These are phyloP conservation scores for Myocastor coypus DNA, from an alignment of 2,113 vertebrate species.

Conservation along the genomic window DNA sequence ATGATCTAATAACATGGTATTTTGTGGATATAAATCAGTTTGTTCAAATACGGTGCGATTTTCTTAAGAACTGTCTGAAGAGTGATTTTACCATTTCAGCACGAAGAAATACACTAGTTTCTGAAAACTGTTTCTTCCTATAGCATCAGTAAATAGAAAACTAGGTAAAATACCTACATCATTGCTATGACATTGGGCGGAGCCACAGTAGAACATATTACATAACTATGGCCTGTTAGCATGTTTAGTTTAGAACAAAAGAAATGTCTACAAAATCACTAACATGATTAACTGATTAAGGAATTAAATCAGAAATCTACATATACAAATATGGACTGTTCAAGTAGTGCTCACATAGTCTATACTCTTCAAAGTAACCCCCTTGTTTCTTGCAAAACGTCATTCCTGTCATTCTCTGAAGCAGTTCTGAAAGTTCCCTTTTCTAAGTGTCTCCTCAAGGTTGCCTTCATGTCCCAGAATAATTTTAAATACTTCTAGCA, in stretches of 20 bases:
- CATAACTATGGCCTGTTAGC: neutral
- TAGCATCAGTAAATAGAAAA: neutral
- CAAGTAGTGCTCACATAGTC: neutral
- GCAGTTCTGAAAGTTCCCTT: neutral
- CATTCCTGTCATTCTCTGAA: neutral
- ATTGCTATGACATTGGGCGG: neutral
- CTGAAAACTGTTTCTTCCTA: neutral
- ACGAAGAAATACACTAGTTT: neutral
- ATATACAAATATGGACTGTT: neutral
- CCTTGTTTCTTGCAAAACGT: neutral
- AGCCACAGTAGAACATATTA: neutral
- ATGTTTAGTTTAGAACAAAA: neutral
- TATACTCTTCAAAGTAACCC: neutral
- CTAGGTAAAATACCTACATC: neutral
- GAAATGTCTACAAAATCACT: conserved; percentile 18
- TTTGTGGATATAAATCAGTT: neutral
- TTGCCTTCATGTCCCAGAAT: neutral
- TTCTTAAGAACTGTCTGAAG: neutral
- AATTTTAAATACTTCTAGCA: neutral
- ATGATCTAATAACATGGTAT: neutral
- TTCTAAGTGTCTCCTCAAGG: neutral
- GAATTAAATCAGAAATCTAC: neutral
- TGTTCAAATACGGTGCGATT: neutral
- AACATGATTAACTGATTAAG: neutral
- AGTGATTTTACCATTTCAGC: neutral